phyloP scores from a whole-genome alignment of 2,888 invertebrate species.

The Choristoneura rosaceana region DNA sequence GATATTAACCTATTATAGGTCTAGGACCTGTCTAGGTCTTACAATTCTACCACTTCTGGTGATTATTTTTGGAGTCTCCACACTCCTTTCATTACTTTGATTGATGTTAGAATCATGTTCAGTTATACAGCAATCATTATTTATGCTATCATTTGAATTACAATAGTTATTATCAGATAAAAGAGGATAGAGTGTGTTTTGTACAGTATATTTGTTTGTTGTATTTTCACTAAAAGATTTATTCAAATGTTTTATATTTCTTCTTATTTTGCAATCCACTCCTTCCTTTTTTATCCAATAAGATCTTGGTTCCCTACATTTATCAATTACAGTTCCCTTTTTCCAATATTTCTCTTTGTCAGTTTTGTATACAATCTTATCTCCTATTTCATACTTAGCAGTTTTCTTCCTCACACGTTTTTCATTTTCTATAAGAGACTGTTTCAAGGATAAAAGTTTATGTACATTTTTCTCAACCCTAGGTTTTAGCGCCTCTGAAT shows the following conservation, averaged over 20 bases:
- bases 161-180: background rate
- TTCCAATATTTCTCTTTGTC: conserved; percentile 12
- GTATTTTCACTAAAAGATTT: background rate
- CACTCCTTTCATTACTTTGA: background rate
- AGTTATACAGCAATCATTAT: too few relatives aligned
- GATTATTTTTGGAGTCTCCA: background rate
- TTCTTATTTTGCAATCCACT: background rate
- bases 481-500: conserved; percentile 6
- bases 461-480: conserved; percentile 11
- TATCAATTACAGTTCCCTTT: conserved; percentile 9
- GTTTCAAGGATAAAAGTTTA: conserved; percentile 7
- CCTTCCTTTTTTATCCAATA: conserved; percentile 17
- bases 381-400: background rate
- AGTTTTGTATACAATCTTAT: conserved; percentile 9
- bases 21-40: background rate
- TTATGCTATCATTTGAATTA: background rate
- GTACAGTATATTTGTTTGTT: background rate
- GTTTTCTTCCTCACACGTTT: background rate
- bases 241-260: conserved; percentile 10
- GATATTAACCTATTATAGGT: too few relatives aligned
- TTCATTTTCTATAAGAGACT: background rate
- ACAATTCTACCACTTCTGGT: conserved; percentile 21
- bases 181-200: background rate
- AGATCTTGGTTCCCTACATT: conserved; percentile 16
- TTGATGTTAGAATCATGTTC: background rate